A percentile compares a stretch with the other conserved stretches of the same genome.
phyloP scores from a whole-genome alignment of 2,113 vertebrate species.

The Tapirus terrestris region DNA sequence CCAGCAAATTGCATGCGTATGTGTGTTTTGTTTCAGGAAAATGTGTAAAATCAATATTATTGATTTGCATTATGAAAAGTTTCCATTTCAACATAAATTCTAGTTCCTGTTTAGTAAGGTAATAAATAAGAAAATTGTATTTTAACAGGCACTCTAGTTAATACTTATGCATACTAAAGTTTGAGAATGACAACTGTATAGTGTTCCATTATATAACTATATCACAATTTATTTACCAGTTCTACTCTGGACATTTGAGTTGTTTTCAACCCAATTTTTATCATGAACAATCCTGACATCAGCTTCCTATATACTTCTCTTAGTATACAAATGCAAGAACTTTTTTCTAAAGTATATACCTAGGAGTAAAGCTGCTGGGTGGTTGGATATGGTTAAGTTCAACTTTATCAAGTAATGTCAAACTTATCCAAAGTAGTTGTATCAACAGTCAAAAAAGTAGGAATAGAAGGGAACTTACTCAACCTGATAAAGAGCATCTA shows the following conservation, averaged over 20 bases:
- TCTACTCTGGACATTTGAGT: not conserved
- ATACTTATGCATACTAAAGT: not conserved
- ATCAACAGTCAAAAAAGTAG: not conserved
- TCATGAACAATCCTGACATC: not conserved
- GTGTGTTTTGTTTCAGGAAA: not conserved
- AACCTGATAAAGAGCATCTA: not conserved
- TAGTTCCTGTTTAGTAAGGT: not conserved
- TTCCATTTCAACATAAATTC: conserved; percentile 20
- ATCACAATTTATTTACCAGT: not conserved
- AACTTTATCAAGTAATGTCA: not conserved
- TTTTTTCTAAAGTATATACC: not conserved
- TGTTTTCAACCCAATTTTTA: not conserved
- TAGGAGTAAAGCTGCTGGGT: not conserved
- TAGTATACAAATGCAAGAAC: not conserved
- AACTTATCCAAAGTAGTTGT: not conserved
- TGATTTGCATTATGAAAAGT: conserved; percentile 33
- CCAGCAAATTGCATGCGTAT: not conserved
- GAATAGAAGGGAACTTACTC: not conserved
- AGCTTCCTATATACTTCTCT: not conserved
- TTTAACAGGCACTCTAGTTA: not conserved
- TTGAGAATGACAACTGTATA: not conserved
- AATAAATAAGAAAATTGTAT: not conserved
- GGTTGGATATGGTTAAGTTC: not conserved
- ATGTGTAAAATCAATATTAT: not conserved
- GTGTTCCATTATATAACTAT: not conserved